A percentile compares a stretch with the other conserved stretches of the same genome.
Conservation (phyloP, 2,888 invertebrate genomes). For the Plagodis pulveraria region DNA sequence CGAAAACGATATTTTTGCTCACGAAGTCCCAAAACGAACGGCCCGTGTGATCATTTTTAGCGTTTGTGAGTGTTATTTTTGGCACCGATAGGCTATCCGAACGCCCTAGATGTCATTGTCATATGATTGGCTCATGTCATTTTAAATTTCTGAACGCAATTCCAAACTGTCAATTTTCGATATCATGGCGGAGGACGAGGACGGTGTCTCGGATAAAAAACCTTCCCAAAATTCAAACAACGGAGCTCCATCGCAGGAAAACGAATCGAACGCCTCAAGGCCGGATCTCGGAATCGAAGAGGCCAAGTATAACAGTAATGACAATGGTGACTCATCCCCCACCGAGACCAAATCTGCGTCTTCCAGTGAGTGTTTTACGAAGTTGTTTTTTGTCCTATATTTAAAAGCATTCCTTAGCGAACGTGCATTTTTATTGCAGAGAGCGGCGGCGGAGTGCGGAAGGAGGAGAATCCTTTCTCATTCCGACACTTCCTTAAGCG, state of each 20-base stretch:
- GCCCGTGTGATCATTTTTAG: too few relatives aligned
- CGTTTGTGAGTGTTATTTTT: too few relatives aligned
- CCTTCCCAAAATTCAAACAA: constrained; percentile 76
- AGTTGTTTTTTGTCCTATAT: constrained; percentile 81
- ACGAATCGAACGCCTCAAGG: constrained; percentile 69
- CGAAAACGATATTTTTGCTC: too few relatives aligned
- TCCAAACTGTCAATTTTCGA: constrained; percentile 71
- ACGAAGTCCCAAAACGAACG: too few relatives aligned
- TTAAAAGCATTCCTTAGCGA: constrained; percentile 62
- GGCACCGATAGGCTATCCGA: too few relatives aligned
- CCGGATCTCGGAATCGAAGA: constrained; percentile 82
- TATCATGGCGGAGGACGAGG: constrained; percentile 84
- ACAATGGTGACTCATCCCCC: constrained; percentile 67
- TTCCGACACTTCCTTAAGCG: constrained; percentile 93
- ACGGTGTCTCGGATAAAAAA: constrained; percentile 80
- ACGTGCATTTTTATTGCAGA: constrained; percentile 65
- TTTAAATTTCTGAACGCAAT: constrained; percentile 48
- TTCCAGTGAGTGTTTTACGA: constrained; percentile 75
- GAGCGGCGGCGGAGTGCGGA: constrained; percentile 76
- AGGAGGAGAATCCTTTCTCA: constrained; percentile 92
- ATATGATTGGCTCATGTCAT: constrained; percentile 11
- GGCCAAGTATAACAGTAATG: constrained; percentile 73
- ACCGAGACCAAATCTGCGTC: constrained; percentile 72
- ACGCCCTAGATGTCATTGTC: too few relatives aligned
- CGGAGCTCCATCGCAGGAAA: constrained; percentile 64